These are phyloP conservation scores for Callosobruchus maculatus DNA, from an alignment of 2,888 invertebrate species.

Conservation along the genomic window DNA sequence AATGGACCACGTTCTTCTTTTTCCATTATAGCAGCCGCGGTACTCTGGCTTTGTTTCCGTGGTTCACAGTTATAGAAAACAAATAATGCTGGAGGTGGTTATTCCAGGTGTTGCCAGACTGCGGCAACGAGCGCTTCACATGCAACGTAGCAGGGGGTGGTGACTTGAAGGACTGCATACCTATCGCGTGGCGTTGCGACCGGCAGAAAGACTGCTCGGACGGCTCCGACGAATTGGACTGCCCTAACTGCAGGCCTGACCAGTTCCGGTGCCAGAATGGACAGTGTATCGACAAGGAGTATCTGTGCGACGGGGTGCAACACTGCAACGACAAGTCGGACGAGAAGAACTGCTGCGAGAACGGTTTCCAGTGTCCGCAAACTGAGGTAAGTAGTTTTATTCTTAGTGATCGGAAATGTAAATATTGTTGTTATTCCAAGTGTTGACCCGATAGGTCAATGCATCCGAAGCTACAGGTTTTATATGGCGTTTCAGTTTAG, in stretches of 20 bases:
- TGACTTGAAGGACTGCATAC: slow-evolving; percentile 62
- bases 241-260: slow-evolving; percentile 66
- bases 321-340: slow-evolving; percentile 69
- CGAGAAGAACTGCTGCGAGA: slow-evolving; percentile 66
- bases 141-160: slow-evolving; percentile 57
- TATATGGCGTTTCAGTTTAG: no score
- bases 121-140: slow-evolving; percentile 69
- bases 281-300: slow-evolving; percentile 40
- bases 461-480: no score
- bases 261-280: slow-evolving; percentile 61
- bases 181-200: slow-evolving; percentile 72
- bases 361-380: slow-evolving; percentile 68
- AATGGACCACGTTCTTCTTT: no score
- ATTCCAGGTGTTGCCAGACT: slow-evolving; percentile 60
- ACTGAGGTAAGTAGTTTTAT: slow-evolving; percentile 49
- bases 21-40: no score
- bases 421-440: slow-evolving; percentile 1
- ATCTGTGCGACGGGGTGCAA: slow-evolving; percentile 58
- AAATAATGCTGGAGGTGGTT: no score
- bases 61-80: no score
- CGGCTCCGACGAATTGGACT: slow-evolving; percentile 75
- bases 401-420: no score
- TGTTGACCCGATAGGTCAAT: no score
- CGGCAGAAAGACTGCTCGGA: slow-evolving; percentile 79
- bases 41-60: no score